Evolutionary conservation across 1,140 invertebrate species (phyloP), one percentile per base, ranked within the genome.

Genomic region (Drosophila ohnishii): DNA sequence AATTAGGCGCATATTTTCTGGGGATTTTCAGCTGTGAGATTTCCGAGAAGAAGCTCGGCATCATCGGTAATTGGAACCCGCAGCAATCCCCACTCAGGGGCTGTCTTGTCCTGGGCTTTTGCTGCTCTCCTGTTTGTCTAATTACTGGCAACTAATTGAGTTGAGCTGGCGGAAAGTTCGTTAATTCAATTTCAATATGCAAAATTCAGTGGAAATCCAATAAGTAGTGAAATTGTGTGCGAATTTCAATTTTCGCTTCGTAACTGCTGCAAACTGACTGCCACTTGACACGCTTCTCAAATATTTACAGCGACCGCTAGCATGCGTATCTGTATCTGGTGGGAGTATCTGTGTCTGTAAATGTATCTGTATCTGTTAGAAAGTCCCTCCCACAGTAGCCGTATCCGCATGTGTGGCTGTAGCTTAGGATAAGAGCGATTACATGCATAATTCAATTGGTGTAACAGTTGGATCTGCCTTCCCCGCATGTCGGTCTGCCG

Each of bases 401-500:
- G 35, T 53, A 47, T 76, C 34, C 47, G 16, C 56, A 50, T 2
- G 25, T 63, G 19, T 76, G 51, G 37, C 6, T 60, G 56, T 55
- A 34, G 70, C 50, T 78, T 79, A 65, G 71, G 67, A 76, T 75
- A 71, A 88, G 60, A 84, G 77, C 80, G 80, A 88, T 88, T 88
- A 84, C 80, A 84, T 84, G 80, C 85, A 88, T 84, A 88, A 88
- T 88, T 88, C 80, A 84, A 88, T 89, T 88, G 80, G 69, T 78
- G 79, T 82, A 80, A 73, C 84, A 83, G 76, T 59, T 72, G 78
- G 80, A 61, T 39, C 53, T 48, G 37, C 35, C 44, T 65, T 65
- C 25, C 40, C 30, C 13, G 35, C 44, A 53, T 16, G 50, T 50
- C 34, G 62, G 32, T 62, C 32, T 30, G 60, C 25, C 35, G 16